These are phyloP conservation scores for Callosobruchus maculatus DNA, from an alignment of 2,888 invertebrate genomes.

Conservation along the genomic window DNA sequence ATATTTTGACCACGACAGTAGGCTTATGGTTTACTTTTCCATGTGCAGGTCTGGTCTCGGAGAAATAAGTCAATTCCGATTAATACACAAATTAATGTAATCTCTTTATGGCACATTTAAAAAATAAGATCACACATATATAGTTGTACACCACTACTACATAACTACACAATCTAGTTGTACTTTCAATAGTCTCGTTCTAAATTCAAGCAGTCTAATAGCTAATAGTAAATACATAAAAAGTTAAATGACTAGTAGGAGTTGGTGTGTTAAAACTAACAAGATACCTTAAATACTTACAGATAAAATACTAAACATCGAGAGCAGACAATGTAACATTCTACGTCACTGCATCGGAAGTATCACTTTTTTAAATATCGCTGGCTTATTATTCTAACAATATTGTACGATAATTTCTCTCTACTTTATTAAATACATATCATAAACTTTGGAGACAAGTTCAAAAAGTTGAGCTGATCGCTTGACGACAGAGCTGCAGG, in stretches of 20 bases:
- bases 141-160: constrained; percentile 9
- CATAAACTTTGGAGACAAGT: not conserved
- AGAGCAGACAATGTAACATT: not conserved
- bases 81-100: not conserved
- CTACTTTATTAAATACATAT: not conserved
- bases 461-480: no score
- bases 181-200: not conserved
- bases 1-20: no score
- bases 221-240: constrained; percentile 2
- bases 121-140: constrained; percentile 9
- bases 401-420: not conserved
- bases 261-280: constrained; percentile 25
- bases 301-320: not conserved
- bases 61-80: no score
- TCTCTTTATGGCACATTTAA: constrained; percentile 16
- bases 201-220: not conserved
- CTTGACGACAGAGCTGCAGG: no score
- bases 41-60: no score
- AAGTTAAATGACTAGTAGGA: constrained; percentile 31
- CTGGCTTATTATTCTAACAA: not conserved
- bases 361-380: not conserved
- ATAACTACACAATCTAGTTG: constrained; percentile 1
- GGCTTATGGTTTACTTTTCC: no score
- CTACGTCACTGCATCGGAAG: not conserved
- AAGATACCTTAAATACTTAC: not conserved